These are phyloP conservation scores for Heliconius hewitsoni DNA, from an alignment of 1,140 invertebrate genomes.

Conservation along the genomic window DNA sequence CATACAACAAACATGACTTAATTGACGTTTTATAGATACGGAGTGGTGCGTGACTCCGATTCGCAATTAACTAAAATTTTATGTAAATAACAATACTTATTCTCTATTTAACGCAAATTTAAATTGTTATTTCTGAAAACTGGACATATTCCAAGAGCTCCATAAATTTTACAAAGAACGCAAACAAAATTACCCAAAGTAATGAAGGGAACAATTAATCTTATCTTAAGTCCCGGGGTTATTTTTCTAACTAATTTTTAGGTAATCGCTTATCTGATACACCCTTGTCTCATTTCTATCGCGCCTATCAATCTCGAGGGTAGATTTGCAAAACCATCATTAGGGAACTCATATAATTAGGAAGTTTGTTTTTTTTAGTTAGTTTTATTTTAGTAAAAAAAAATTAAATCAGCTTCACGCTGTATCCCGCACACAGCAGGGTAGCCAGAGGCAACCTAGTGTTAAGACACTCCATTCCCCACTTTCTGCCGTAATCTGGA, in stretches of 20 bases:
- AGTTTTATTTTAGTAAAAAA: not conserved
- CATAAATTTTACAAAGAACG: constrained; percentile 3
- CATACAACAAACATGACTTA: too few relatives aligned
- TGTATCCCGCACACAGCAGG: too few relatives aligned
- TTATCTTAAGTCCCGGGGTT: constrained; percentile 18
- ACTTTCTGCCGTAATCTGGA: too few relatives aligned
- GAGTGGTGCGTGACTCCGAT: too few relatives aligned
- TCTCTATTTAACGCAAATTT: not conserved
- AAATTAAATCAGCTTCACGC: too few relatives aligned
- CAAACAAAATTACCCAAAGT: constrained; percentile 12
- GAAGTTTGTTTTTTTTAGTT: not conserved
- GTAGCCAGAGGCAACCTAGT: too few relatives aligned
- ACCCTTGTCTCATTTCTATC: constrained; percentile 27
- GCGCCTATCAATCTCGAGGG: constrained; percentile 27
- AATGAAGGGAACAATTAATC: constrained; percentile 13
- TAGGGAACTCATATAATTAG: not conserved
- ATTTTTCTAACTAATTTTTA: constrained; percentile 31
- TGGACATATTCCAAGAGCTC: not conserved
- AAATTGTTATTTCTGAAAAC: not conserved
- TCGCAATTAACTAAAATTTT: too few relatives aligned
- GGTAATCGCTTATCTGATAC: constrained; percentile 27
- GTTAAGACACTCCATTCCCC: too few relatives aligned
- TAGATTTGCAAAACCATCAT: constrained; percentile 18
- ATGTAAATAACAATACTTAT: too few relatives aligned
- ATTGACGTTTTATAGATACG: too few relatives aligned